Base-by-base conservation (phyloP, 2,797 vertebrate species). In the Smutsia temminckii region DNA sequence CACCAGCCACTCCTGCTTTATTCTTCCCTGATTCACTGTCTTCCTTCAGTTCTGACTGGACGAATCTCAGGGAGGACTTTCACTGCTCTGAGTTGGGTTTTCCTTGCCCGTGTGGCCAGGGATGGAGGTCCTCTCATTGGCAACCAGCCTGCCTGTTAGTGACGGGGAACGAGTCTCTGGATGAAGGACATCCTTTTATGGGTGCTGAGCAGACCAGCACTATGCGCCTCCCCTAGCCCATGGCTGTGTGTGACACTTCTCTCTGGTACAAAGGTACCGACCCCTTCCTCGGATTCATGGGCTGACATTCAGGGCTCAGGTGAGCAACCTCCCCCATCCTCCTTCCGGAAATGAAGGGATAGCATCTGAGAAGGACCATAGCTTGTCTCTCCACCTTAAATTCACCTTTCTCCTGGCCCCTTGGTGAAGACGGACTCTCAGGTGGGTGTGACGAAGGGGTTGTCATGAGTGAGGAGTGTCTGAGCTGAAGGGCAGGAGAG, bases 181-280 rank as follows among this genome's bases (percentile, higher is more conserved):
- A 2, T 0, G 66, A 49, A 72, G 81, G 51, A 32, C 23, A 63
- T 14, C 71, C 66, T 69, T 63, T 40, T 20, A 0, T 1, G 25
- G 64, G 53, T 8, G 2, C 63, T 37, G 63, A 81, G 34, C 49
- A 87, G 63, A 81, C 42, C 16, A 51, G 0, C 20, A 14, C 7
- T 1, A 5, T 9, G 6, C 21, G 23, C 2, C 12, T 6, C 1
- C 57, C 55, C 61, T 18, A 34, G 34, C 23, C 25, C 13, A 0
- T 0, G 0, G 21, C 0, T 18, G 68, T 23, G 8, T 20, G 9
- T 5, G 16, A 32, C 14, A 23, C 66, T 29, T 74, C 46, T 53
- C 46, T 75, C 34, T 8, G 40, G 14, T 25, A 27, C n/a, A 69
- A 83, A 49, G 63, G 11, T 9, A 14, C n/a, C 16, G 16, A 4